Base-by-base conservation (phyloP, 2,797 vertebrate genomes). In the Notoglanidium macrostoma region DNA sequence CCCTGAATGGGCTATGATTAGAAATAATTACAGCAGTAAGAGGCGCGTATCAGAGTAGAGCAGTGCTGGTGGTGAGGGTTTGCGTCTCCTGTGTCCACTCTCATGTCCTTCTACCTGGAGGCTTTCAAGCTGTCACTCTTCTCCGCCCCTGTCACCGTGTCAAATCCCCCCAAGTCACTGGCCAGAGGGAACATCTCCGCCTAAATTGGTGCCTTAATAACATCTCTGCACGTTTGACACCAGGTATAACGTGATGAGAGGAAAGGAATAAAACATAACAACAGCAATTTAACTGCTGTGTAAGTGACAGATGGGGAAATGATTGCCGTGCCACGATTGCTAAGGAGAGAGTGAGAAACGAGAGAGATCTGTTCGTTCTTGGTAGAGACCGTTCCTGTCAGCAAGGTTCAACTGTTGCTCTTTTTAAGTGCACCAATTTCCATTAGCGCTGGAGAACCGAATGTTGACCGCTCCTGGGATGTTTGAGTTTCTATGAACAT, bases 11-110 rank as follows among this genome's bases (percentile, higher is more conserved):
- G 91, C 91, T 90, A 91, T 93, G 92, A 94, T 94, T 93, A 93
- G 90, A 88, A 91, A 87, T 90, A 93, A 93, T 94, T 91, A 92
- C 87, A 84, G 90, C 93, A 91, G 86, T 92, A 91, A 91, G 91
- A 91, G 49, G 86, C 73, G 80, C 32, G 79, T 80, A 89, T 82
- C 46, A 8, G 80, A 49, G 54, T 78, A 54, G 40, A 73, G 55
- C 72, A 57, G 5, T 21, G 32, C 54, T 89, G 74, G 79, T 83
- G 61, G 73, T 32, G 40, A 87, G 79, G 70, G 84, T 83, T 78
- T 84, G 78, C 57, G 70, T 84, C 77, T 32, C 29, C 44, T 17
- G 29, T 63, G 86, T 82, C 54, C 46, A 61, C 40, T 63, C 80
- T 61, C 51, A n/a, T 83, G 9, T 73, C 51, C 67, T 87, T 81